phyloP scores from a whole-genome alignment of 2,113 vertebrate genomes.

The Ammodytes dubius region DNA sequence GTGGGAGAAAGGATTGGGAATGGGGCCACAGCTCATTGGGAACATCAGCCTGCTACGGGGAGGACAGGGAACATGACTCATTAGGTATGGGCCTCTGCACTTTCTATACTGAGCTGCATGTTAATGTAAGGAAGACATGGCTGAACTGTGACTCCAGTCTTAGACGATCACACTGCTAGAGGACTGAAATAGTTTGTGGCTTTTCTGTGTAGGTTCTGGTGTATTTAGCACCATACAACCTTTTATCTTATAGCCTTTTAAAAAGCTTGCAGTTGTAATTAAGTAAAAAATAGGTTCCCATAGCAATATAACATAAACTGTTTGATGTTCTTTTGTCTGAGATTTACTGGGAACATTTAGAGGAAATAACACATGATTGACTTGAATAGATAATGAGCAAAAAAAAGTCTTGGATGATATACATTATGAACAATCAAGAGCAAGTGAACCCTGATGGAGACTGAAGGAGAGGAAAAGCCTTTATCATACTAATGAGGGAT shows the following conservation, averaged over 20 bases:
- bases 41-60: slow-evolving; percentile 65
- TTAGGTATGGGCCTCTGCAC: slow-evolving; percentile 77
- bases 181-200: slow-evolving; percentile 6
- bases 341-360: slow-evolving; percentile 32
- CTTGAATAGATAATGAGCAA: slow-evolving; percentile 42
- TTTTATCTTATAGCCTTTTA: background rate
- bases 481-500: slow-evolving; percentile 79
- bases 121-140: slow-evolving; percentile 63
- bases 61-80: slow-evolving; percentile 77
- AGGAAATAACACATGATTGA: slow-evolving; percentile 30
- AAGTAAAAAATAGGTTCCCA: background rate
- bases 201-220: slow-evolving; percentile 18
- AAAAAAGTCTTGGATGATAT: slow-evolving; percentile 48
- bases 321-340: slow-evolving; percentile 19
- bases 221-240: background rate
- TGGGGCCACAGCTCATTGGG: slow-evolving; percentile 75
- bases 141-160: slow-evolving; percentile 40
- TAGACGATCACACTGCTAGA: slow-evolving; percentile 12
- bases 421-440: slow-evolving; percentile 55
- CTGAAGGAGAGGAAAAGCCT: slow-evolving; percentile 74
- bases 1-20: slow-evolving; percentile 61
- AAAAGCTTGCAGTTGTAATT: background rate
- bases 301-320: background rate
- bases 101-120: slow-evolving; percentile 67
- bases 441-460: slow-evolving; percentile 69